Base-by-base conservation (phyloP, 2,888 invertebrate genomes). In the Acanthoscelides obtectus region DNA sequence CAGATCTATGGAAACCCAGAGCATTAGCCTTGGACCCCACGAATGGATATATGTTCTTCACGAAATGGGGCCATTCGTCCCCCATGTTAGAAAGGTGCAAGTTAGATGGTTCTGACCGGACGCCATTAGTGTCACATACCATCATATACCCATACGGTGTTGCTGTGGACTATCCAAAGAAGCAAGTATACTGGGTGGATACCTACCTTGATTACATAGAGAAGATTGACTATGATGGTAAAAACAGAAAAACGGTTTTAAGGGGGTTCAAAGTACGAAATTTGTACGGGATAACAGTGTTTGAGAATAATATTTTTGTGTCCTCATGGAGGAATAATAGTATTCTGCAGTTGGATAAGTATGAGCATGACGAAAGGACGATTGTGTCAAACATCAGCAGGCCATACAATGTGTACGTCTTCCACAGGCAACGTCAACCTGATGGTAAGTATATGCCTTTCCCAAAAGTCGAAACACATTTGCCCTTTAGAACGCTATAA, bases 11-110 rank as follows among this genome's bases (percentile, higher is more conserved):
- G 81, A 92, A 91, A 64, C 80, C 80, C 5, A 85, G 91, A 80
- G 92, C 93, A 0, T 87, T 96, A 77, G 94, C 92, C 22, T 83
- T 96, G 70, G 96, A 96, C 87, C 94, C 96, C 20, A 89, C 90
- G 0, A 88, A 88, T 81, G 93, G 93, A 65, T 88, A 88, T 78
- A 89, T 94, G 88, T 95, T 94, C 87, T 92, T 92, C 86, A 89
- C 92, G 22, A 93, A 92, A 83, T 93, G 93, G 91, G 93, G 93
- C 77, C 87, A 88, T 25, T 86, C 87, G 0, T 82, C 86, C 5
- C 88, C 92, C 22, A 88, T 89, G 81, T 84, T 95, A 79, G 90
- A 90, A 80, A 88, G 92, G 77, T 88, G 91, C 6, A 81, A 86
- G 77, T 87, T 94, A 81, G 90, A 90, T 81, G 94, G 94, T 71